Percentiles rank a stretch among this genome's conserved stretches.
Conservation (phyloP, 2,113 vertebrate species). For the Caranx melampygus region DNA sequence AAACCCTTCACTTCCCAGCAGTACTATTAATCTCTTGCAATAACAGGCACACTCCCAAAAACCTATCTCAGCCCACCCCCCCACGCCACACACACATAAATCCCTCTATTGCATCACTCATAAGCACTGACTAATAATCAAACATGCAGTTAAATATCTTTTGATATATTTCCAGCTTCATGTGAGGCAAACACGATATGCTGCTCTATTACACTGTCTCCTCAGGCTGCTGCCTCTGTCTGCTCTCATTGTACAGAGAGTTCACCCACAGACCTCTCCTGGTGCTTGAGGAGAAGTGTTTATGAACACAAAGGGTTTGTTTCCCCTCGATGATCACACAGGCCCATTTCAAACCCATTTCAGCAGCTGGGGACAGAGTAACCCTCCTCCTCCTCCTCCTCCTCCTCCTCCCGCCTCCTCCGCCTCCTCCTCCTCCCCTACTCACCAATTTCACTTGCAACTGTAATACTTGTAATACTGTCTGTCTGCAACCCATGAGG, state of each 20-base stretch:
- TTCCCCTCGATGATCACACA: slow-evolving; percentile 3
- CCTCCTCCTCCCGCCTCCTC: too few species aligned
- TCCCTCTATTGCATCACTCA: background rate
- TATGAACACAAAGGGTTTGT: slow-evolving; percentile 27
- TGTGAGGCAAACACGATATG: background rate
- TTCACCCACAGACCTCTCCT: background rate
- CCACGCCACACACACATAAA: background rate
- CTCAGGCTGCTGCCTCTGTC: slow-evolving; percentile 15
- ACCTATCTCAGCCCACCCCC: background rate
- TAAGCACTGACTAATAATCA: slow-evolving; percentile 24
- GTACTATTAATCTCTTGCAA: slow-evolving; percentile 35
- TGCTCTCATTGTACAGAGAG: background rate
- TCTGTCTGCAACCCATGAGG: slow-evolving; percentile 14
- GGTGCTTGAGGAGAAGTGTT: background rate
- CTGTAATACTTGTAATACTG: slow-evolving; percentile 14
- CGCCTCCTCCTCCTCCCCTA: background rate
- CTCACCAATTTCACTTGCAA: background rate
- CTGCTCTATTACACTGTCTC: background rate
- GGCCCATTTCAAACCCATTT: slow-evolving; percentile 14
- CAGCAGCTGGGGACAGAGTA: slow-evolving; percentile 12
- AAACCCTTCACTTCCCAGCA: slow-evolving; percentile 43
- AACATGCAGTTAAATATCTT: slow-evolving; percentile 38
- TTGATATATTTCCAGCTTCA: slow-evolving; percentile 16
- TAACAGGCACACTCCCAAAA: background rate
- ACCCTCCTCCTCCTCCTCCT: background rate